Evolutionary conservation across 2,888 invertebrate species (phyloP), one percentile per base, ranked within the genome.

Genomic region (Miltochrista miniata): DNA sequence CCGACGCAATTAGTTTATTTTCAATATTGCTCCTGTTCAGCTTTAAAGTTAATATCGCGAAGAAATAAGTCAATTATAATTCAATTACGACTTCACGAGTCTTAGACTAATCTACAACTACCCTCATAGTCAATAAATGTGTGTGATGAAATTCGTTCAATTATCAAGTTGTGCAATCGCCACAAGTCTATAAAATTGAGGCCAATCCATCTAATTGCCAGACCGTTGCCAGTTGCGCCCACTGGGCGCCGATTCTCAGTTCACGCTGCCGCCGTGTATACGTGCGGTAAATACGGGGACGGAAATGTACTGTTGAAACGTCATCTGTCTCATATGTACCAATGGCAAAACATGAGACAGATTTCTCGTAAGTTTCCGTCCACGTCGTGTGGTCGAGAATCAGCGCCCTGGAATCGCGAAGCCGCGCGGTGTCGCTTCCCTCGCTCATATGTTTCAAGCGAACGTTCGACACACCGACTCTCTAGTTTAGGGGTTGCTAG

Each of bases 371-470:
- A n/a, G n/a, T n/a, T n/a, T n/a, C n/a, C n/a, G n/a, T n/a, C n/a
- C n/a, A n/a, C n/a, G n/a, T n/a, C n/a, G n/a, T n/a, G n/a, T n/a
- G n/a, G n/a, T n/a, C n/a, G n/a, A n/a, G n/a, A n/a, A n/a, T n/a
- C n/a, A n/a, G 18, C 18, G 3, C 5, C 18, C 48, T 51, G 45
- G 50, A 56, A 15, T 44, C 40, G 38, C 38, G 61, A 62, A 71
- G 64, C 64, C 59, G 36, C 79, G 79, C 72, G 48, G 61, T 75
- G 85, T 74, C 81, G 80, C 61, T 54, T 45, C 61, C 57, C 52
- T 72, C 82, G 90, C 85, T 82, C 87, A 90, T 90, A 90, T 90
- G 90, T 90, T 90, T 74, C 76, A 83, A 72, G 89, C 89, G 83
- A 72, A 58, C 57, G 53, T 64, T 68, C 82, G 86, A 69, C 85